phyloP scores from a whole-genome alignment of 2,888 invertebrate species.

The Ennomos erosarius region DNA sequence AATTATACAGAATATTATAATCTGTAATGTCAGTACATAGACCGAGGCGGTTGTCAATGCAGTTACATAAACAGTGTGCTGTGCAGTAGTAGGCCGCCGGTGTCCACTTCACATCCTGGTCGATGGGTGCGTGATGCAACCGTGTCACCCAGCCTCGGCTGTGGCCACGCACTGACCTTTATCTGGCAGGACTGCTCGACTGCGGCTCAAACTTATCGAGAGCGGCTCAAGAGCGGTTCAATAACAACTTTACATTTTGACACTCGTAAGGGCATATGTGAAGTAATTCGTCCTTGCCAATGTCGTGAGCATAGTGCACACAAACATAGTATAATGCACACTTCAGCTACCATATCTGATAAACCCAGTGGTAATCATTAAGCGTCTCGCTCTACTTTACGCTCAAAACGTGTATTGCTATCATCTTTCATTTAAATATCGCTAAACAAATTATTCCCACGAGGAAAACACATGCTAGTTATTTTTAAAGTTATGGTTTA shows the following conservation, averaged over 20 bases:
- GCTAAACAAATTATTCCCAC: no score
- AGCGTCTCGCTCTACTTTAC: no score
- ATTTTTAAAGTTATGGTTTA: no score
- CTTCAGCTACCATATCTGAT: no score
- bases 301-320: slow-evolving; percentile 13
- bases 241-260: slow-evolving; percentile 11
- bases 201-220: no score
- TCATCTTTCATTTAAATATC: no score
- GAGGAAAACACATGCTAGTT: no score
- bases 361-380: no score
- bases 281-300: slow-evolving; percentile 28
- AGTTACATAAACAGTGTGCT: neutral
- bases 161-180: neutral
- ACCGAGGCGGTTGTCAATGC: neutral
- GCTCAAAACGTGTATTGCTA: no score
- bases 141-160: neutral
- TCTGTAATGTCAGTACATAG: neutral
- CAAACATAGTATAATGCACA: neutral
- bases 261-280: slow-evolving; percentile 14
- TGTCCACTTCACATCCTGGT: neutral
- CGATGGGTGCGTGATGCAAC: neutral
- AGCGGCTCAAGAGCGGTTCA: no score
- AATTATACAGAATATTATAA: neutral
- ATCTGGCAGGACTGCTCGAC: no score
- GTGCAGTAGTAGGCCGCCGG: neutral